Percentiles rank a stretch among this genome's conserved stretches.
Conservation (phyloP, 1,140 invertebrate species). For the Zaprionus inermis region DNA sequence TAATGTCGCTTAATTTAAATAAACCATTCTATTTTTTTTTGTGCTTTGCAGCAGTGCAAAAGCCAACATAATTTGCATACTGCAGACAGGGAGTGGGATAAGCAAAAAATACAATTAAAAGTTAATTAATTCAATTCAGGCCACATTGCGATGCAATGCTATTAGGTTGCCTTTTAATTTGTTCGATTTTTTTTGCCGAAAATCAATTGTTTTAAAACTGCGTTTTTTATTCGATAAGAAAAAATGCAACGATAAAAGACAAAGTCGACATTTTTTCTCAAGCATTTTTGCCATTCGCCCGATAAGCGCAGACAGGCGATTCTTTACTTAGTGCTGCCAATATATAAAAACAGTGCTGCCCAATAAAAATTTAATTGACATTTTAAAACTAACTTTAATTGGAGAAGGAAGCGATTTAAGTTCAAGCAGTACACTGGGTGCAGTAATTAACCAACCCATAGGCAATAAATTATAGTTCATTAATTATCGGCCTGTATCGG, state of each 20-base stretch:
- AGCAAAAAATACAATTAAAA: slow-evolving; percentile 4
- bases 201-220: background rate
- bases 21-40: background rate
- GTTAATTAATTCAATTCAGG: slow-evolving; percentile 7
- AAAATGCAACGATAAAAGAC: background rate
- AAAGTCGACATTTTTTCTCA: background rate
- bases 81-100: background rate
- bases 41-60: background rate
- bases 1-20: slow-evolving; percentile 8
- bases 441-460: background rate
- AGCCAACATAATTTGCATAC: background rate
- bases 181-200: background rate
- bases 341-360: no score
- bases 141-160: background rate
- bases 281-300: no score
- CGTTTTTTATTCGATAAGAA: background rate
- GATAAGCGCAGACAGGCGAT: background rate
- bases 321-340: background rate
- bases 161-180: background rate
- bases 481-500: background rate
- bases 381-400: background rate
- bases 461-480: slow-evolving; percentile 1
- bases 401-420: background rate
- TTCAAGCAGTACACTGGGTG: background rate
- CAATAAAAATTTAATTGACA: no score